Percentiles rank a stretch among this genome's conserved stretches.
Conservation (phyloP, 2,797 vertebrate genomes). For the Urocyon cinereoargenteus region DNA sequence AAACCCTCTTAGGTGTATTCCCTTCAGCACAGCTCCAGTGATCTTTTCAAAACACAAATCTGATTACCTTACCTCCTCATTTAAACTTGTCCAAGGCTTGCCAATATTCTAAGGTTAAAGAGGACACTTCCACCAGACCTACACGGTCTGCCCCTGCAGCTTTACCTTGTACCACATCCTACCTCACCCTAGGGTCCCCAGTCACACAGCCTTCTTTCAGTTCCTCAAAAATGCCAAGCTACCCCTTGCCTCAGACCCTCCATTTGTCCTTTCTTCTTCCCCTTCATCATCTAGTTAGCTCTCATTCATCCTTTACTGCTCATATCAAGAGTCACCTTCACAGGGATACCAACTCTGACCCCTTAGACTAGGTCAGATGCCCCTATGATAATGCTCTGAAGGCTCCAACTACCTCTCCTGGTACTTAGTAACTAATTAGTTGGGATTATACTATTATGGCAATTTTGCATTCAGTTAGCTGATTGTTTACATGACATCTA, state of each 20-base stretch:
- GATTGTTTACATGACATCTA: not conserved
- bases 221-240: not conserved
- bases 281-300: not conserved
- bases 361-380: not conserved
- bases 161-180: not conserved
- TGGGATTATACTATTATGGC: not conserved
- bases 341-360: not conserved
- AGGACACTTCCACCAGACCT: not conserved
- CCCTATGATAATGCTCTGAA: not conserved
- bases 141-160: not conserved
- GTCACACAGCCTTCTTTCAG: not conserved
- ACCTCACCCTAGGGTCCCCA: not conserved
- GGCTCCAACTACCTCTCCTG: not conserved
- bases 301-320: not conserved
- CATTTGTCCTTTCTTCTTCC: not conserved
- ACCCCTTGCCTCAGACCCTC: not conserved
- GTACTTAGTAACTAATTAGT: not conserved
- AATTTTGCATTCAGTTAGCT: not conserved
- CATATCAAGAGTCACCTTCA: not conserved
- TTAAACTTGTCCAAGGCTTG: not conserved
- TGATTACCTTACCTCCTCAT: not conserved
- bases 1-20: not conserved
- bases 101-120: not conserved
- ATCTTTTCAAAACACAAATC: constrained; percentile 17
- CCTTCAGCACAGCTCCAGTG: not conserved